A percentile compares a stretch with the other conserved stretches of the same genome.
These are phyloP conservation scores for Chlamydotis undulata DNA, from an alignment of 2,113 vertebrate species.

Conservation along the genomic window DNA sequence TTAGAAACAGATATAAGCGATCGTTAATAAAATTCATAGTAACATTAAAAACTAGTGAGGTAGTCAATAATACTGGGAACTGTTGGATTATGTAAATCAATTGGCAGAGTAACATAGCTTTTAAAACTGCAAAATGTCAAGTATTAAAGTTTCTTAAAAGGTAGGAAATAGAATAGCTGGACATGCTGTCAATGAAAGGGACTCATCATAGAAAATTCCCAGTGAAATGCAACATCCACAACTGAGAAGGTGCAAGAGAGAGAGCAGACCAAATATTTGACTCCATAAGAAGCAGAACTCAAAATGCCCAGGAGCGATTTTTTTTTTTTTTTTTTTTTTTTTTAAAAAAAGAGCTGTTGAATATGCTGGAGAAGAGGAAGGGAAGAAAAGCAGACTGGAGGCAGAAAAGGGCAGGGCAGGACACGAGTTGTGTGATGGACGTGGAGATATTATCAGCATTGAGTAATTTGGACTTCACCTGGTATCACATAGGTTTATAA, in stretches of 20 bases:
- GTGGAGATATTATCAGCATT: not conserved
- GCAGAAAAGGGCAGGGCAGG: not conserved
- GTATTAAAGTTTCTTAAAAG: not conserved
- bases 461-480: not conserved
- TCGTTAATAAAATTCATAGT: slow-evolving; percentile 37
- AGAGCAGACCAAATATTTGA: not conserved
- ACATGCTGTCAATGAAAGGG: not conserved
- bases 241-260: not conserved
- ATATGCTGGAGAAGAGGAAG: not conserved
- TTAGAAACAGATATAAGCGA: slow-evolving; percentile 8
- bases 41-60: slow-evolving; percentile 29
- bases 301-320: not conserved
- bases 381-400: not conserved
- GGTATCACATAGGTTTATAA: not conserved
- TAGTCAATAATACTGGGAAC: slow-evolving; percentile 13
- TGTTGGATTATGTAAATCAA: slow-evolving; percentile 29
- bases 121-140: not conserved
- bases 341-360: not conserved
- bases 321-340: not conserved
- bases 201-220: not conserved
- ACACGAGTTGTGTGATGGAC: rapidly evolving
- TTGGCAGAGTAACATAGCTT: not conserved
- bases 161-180: not conserved
- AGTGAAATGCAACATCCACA: not conserved
- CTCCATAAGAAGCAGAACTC: not conserved